Base-by-base conservation (phyloP, 1,140 invertebrate species). In the Drosophila quadrilineata region DNA sequence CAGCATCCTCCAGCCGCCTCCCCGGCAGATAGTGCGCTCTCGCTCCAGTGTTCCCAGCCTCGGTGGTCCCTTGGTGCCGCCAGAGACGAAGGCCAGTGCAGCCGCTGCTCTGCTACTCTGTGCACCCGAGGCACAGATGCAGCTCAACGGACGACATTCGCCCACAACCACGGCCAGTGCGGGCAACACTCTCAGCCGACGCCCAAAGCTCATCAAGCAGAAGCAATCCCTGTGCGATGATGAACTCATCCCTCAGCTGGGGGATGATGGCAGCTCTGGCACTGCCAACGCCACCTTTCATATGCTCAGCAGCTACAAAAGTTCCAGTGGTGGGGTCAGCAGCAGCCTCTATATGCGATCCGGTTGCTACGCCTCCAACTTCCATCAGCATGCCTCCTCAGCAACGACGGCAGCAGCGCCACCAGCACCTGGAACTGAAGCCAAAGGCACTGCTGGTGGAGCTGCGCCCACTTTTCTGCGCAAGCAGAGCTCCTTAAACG, bases 401-500 rank as follows among this genome's bases (percentile, higher is more conserved):
- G 57, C 35, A 2, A 14, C 56, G 6, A 22, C 35, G 24, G 21
- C 65, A 28, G 36, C 46, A 12, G 40, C 56, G 0, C 17, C 50
- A 0, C 16, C 50, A 5, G 29, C 35, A 3, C 2, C 36, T 28
- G 40, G 17, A 5, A 22, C 16, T 3, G 28, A 12, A 26, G 14
- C 24, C 1, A 8, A 9, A 10, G 24, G 2, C 2, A 6, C 2
- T n/a, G 9, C 6, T 2, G 52, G 16, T 1, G 54, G 16, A n/a
- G 35, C 59, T 33, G 14, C 38, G 31, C 57, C 71, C 3, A 71
- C 57, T 6, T 75, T 89, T 80, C 49, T 96, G 9, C 92, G 95
- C 50, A 97, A 97, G 79, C 96, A 97, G 82, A 95, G 94, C 56
- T 97, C 96, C 0, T 92, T 97, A 60, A 97, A 97, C 87, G 96